A percentile compares a stretch with the other conserved stretches of the same genome.
phyloP scores from a whole-genome alignment of 1,140 invertebrate genomes.

The Notospermus geniculatus region DNA sequence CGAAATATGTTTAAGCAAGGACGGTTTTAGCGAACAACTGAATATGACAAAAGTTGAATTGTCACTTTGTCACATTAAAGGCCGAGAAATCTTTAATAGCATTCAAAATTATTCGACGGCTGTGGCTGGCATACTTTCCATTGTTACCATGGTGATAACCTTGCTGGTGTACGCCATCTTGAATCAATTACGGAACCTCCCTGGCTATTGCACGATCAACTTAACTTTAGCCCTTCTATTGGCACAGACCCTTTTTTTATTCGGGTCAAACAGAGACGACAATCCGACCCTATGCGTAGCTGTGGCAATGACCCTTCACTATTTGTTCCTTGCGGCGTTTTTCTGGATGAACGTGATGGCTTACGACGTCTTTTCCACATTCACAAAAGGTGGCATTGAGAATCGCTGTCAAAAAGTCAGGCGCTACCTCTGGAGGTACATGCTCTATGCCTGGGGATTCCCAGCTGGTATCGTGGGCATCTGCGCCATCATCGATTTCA shows the following conservation, averaged over 20 bases:
- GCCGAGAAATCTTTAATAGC: constrained; percentile 16
- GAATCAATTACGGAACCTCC: constrained; percentile 59
- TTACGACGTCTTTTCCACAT: constrained; percentile 66
- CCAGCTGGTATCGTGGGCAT: constrained; percentile 58
- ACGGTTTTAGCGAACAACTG: constrained; percentile 8
- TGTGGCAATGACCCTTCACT: constrained; percentile 58
- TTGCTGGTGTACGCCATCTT: constrained; percentile 57
- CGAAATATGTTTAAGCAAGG: constrained; percentile 11
- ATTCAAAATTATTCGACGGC: constrained; percentile 39
- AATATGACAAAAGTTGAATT: constrained; percentile 9
- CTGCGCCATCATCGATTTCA: constrained; percentile 58
- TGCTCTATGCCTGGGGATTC: constrained; percentile 60
- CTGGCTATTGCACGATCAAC: constrained; percentile 60
- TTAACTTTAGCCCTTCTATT: constrained; percentile 57
- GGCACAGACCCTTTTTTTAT: constrained; percentile 58
- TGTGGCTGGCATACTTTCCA: constrained; percentile 41
- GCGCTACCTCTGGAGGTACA: constrained; percentile 57
- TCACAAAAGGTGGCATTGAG: constrained; percentile 47
- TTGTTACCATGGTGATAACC: constrained; percentile 35
- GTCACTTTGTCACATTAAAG: neutral
- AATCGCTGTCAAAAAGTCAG: constrained; percentile 29
- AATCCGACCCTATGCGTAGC: constrained; percentile 30
- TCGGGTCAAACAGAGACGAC: constrained; percentile 36
- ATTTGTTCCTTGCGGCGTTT: constrained; percentile 61
- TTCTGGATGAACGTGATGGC: constrained; percentile 66